Evolutionary conservation across 1,140 invertebrate species (phyloP).

Genomic region (Lasioglossum baleicum): DNA sequence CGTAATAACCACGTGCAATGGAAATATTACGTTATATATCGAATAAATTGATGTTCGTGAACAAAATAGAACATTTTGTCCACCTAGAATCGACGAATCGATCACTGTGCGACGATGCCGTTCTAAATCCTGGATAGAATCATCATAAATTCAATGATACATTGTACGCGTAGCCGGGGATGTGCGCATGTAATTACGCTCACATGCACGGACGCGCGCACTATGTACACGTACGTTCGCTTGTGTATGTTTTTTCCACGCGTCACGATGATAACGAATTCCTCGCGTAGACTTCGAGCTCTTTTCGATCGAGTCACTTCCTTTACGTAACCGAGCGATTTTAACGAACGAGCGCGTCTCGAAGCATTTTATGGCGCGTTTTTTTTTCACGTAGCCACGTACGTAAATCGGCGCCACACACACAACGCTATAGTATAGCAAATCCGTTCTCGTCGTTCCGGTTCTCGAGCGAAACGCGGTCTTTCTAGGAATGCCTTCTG

Average conservation of each 20-base stretch:
- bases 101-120: too few species aligned
- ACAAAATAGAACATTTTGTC: too few species aligned
- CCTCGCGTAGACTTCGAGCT: conserved; percentile 16
- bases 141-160: too few species aligned
- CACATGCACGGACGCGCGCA: background rate
- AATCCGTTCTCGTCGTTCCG: background rate
- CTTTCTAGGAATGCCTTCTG: too few species aligned
- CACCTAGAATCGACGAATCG: too few species aligned
- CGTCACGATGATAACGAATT: conserved; percentile 43
- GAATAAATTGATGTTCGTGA: too few species aligned
- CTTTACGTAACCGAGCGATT: conserved; percentile 16
- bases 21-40: too few species aligned
- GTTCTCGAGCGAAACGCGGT: background rate
- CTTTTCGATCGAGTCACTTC: conserved; percentile 36
- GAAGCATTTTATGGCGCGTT: background rate
- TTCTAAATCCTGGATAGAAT: too few species aligned
- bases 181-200: background rate
- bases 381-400: too few species aligned
- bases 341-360: background rate
- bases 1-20: too few species aligned
- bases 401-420: too few species aligned
- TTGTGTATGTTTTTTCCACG: conserved; percentile 6
- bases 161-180: too few species aligned
- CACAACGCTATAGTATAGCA: background rate
- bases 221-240: background rate